Evolutionary conservation across 2,888 invertebrate species (phyloP).

Genomic region (Cordylochernes scorpioides): DNA sequence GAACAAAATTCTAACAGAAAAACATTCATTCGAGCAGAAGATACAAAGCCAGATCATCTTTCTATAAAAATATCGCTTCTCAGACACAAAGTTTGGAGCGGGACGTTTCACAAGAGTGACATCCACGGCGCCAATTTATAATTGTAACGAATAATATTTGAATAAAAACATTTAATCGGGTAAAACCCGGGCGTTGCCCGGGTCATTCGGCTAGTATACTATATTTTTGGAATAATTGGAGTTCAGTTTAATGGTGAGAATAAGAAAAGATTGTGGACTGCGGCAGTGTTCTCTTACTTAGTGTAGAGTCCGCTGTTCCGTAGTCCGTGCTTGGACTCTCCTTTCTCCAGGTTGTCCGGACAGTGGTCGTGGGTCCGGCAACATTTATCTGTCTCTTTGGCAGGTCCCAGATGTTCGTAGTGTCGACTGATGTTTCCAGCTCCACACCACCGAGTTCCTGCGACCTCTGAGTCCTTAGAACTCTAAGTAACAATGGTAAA

Average conservation of each 20-base stretch:
- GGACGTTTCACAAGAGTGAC: too few relatives aligned
- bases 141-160: too few relatives aligned
- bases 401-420: conserved; percentile 5
- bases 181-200: too few relatives aligned
- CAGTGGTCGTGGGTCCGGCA: conserved; percentile 30
- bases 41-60: too few relatives aligned
- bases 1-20: too few relatives aligned
- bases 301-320: conserved; percentile 38
- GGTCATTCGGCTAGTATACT: too few relatives aligned
- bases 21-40: too few relatives aligned
- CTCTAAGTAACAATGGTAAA: too few relatives aligned
- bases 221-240: conserved; percentile 1
- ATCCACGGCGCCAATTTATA: too few relatives aligned
- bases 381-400: conserved; percentile 5
- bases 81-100: too few relatives aligned
- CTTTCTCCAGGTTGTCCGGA: conserved; percentile 30
- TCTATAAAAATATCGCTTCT: too few relatives aligned
- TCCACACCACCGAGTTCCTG: conserved; percentile 12
- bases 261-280: not conserved
- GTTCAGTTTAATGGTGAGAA: not conserved
- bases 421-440: conserved; percentile 5
- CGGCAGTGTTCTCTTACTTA: conserved; percentile 24
- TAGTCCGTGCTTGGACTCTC: conserved; percentile 31
- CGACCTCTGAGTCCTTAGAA: not conserved
- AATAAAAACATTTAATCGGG: too few relatives aligned